Evolutionary conservation across 2,113 vertebrate genomes (phyloP), one percentile per base, ranked within the genome.

Genomic region (Lepus americanus): DNA sequence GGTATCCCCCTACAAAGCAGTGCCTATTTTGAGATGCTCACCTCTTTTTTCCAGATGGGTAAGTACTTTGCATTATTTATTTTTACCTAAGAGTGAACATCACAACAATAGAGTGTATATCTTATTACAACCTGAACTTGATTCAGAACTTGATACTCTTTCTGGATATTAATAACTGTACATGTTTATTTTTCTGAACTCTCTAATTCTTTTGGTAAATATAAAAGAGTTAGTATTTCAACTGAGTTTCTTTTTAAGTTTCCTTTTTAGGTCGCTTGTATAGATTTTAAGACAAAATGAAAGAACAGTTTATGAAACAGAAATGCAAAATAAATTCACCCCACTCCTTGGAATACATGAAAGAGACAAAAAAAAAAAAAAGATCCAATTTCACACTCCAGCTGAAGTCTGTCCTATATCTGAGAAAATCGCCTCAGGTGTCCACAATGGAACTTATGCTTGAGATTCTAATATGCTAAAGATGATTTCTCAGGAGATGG

Each of bases 391-490:
- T 92, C 85, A 96, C 82, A 94, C 86, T 95, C 33, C 78, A 88
- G 86, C 94, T 95, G 51, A 96, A 94, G 55, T 92, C 82, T 95
- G 82, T 88, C 74, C 63, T 95, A 2, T 76, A 53, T 16, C 88
- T 96, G 82, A 95, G 88, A 79, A 90, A 89, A 94, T n/a, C 66
- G 78, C 84, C 90, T 64, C 85, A 94, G 90, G 97, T 95, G 61
- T 95, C 61, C 74, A 79, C 81, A 74, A 5, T 78, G 51, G 85
- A 92, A 64, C 55, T 94, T 88, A 69, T 82, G 72, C 69, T 92
- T 92, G 85, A 92, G 77, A 94, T 79, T 96, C 88, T 95, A 80
- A 86, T 79, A 90, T 92, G 85, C 73, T 90, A 95, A 95, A 90
- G 33, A 94, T 79, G 51, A 95, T 92, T 96, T 94, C 94, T 95